Base-by-base conservation (phyloP, 2,113 vertebrate genomes). In the Toxostoma redivivum region DNA sequence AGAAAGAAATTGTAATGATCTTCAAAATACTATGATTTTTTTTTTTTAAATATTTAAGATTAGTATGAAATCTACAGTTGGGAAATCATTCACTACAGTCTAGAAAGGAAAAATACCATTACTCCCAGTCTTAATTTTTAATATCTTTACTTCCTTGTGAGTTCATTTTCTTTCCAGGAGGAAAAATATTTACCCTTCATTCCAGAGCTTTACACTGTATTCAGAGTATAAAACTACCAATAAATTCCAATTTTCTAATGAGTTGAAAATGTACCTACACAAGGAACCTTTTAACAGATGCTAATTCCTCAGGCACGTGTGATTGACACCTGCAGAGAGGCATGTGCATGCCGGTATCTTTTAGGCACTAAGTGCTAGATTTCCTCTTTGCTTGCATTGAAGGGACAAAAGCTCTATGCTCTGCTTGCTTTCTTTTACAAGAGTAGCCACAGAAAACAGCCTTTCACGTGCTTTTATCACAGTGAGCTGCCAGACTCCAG, bases 381-480 rank as follows among this genome's bases (percentile, higher is more conserved):
- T 78, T 69, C 20, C 25, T 62, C 2, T 50, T 62, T 91, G 15
- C 20, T 47, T 67, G 24, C 21, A 18, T 2, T 38, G 15, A 12
- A 72, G 37, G 37, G 30, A 48, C 38, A 86, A 21, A 86, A 45
- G 0, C 12, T 84, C 4, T 16, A 22, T 7, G 3, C 50, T 88
- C 56, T 71, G n/a, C 45, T 88, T 72, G 67, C 18, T 21, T 56
- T n/a, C 56, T 73, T 70, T 84, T 42, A 70, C 10, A 70, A 48
- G 45, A 50, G n/a, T 57, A 88, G 50, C 30, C 38, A 6, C 17
- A 45, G 60, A 70, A 91, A 89, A 23, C 56, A 87, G 58, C 27
- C 74, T 91, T 86, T 66, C 28, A 79, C 40, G 64, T 67, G 61
- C 66, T 82, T 90, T 94, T 92, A 77, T 95, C 93, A 80, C 82